Evolutionary conservation across 2,113 vertebrate genomes (phyloP).

Genomic region (Hemibagrus wyckioides): DNA sequence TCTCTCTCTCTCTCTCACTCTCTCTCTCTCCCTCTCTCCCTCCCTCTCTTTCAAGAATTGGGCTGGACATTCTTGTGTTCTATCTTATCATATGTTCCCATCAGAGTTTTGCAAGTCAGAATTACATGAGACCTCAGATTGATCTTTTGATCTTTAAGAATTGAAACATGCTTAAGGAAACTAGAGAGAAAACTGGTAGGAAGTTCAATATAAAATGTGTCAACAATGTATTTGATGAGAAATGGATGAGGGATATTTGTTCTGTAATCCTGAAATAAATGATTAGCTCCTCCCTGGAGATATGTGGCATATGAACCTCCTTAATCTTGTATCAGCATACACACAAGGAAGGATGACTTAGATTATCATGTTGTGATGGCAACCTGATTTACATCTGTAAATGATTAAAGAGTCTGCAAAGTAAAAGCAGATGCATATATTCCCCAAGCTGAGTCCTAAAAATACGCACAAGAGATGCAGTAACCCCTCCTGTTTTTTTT

Average conservation of each 20-base stretch:
- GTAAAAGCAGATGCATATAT: conserved; percentile 25
- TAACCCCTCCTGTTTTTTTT: neutral
- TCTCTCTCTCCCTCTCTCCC: too few species aligned
- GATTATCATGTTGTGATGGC: conserved; percentile 16
- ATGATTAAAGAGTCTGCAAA: conserved; percentile 32
- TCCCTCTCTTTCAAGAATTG: neutral
- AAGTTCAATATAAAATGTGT: neutral
- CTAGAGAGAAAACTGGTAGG: neutral
- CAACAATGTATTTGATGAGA: neutral
- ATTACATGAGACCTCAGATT: neutral
- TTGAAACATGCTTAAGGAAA: neutral
- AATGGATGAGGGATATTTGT: conserved; percentile 10
- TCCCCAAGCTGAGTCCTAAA: neutral
- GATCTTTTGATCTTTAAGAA: neutral
- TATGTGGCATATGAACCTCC: neutral
- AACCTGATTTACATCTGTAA: conserved; percentile 23
- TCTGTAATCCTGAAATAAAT: conserved; percentile 8
- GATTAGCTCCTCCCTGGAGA: neutral
- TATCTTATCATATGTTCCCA: conserved; percentile 18
- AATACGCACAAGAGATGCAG: neutral
- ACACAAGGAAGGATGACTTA: conserved; percentile 38
- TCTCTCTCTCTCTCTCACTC: too few species aligned
- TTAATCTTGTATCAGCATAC: neutral
- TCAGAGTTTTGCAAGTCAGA: conserved; percentile 8
- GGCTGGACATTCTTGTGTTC: neutral